These are phyloP conservation scores for Eumerus sabulonum DNA, from an alignment of 2,888 invertebrate genomes.

Conservation along the genomic window DNA sequence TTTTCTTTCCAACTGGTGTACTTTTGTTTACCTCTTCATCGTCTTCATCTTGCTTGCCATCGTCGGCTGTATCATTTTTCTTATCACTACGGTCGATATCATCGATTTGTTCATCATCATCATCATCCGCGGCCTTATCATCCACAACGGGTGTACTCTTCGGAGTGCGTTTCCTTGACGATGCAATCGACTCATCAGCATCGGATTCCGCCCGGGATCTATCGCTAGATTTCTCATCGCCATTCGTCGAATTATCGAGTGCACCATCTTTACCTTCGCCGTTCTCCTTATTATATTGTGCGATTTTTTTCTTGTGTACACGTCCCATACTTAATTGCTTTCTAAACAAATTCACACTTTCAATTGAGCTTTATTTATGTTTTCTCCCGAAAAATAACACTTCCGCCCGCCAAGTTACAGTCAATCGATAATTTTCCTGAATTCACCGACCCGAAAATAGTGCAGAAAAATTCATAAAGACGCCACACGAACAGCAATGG, in stretches of 20 bases:
- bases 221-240: constrained; percentile 62
- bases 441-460: constrained; percentile 47
- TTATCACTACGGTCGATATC: constrained; percentile 71
- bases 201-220: constrained; percentile 57
- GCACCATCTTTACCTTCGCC: constrained; percentile 69
- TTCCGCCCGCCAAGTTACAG: constrained; percentile 64
- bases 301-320: constrained; percentile 75
- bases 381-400: constrained; percentile 49
- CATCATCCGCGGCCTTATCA: constrained; percentile 70
- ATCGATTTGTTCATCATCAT: constrained; percentile 70
- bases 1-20: constrained; percentile 41
- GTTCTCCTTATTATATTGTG: constrained; percentile 72
- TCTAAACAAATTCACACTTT: constrained; percentile 41
- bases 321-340: constrained; percentile 72
- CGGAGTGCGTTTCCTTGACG: constrained; percentile 66
- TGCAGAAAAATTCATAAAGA: constrained; percentile 45
- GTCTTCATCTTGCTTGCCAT: constrained; percentile 70
- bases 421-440: constrained; percentile 64
- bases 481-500: constrained; percentile 61
- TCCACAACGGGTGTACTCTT: constrained; percentile 67
- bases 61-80: constrained; percentile 69
- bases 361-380: constrained; percentile 20
- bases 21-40: constrained; percentile 58
- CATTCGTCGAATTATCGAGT: constrained; percentile 60
- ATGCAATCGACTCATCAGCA: constrained; percentile 59